Evolutionary conservation across 2,797 vertebrate genomes (phyloP).

Genomic region (Leucoraja ocellata): DNA sequence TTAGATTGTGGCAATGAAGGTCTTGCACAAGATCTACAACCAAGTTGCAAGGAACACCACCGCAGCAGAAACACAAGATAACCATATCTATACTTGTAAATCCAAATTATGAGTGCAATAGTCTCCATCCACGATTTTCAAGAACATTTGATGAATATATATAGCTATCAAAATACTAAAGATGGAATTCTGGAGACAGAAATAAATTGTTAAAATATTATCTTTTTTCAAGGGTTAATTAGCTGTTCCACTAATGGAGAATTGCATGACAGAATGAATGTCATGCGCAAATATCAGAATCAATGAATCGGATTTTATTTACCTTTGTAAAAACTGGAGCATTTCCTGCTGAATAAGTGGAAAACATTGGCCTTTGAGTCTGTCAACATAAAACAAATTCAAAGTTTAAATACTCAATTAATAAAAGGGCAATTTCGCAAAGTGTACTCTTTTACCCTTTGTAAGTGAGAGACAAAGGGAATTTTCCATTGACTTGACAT

Average conservation of each 20-base stretch:
- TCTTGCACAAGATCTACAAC: not conserved
- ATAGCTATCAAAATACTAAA: not conserved
- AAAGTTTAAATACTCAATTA: not conserved
- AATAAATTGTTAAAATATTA: not conserved
- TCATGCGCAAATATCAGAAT: not conserved
- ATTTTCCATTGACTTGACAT: not conserved
- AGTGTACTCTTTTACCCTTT: constrained; percentile 9
- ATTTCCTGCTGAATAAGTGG: constrained; percentile 54
- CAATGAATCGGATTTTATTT: constrained; percentile 41
- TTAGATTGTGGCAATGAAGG: too few species aligned
- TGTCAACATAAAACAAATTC: constrained; percentile 47
- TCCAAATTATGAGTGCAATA: not conserved
- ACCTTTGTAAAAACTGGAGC: constrained; percentile 77
- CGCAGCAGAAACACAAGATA: not conserved
- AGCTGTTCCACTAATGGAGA: not conserved
- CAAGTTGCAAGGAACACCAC: not conserved
- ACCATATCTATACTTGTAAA: not conserved
- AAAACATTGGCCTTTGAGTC: constrained; percentile 63
- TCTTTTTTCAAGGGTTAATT: not conserved
- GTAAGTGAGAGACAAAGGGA: not conserved
- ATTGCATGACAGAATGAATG: constrained; percentile 28
- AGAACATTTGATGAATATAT: not conserved
- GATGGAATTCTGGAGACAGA: too few species aligned
- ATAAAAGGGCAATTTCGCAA: not conserved
- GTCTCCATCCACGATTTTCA: not conserved